Percentiles rank a stretch among this genome's conserved stretches.
Conservation (phyloP, 2,113 vertebrate species). For the Eptesicus fuscus region DNA sequence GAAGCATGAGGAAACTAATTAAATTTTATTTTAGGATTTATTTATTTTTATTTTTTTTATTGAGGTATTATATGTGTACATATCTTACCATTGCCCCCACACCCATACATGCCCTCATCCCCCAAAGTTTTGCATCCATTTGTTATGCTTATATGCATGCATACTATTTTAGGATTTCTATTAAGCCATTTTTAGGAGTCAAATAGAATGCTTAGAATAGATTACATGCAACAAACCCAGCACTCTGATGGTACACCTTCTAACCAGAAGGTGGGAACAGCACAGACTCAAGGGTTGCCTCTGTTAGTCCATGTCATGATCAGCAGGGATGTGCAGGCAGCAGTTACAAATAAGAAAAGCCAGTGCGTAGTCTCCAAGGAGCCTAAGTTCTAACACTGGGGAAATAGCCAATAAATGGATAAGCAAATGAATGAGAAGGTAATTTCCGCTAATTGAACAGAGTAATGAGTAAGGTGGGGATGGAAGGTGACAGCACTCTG, state of each 20-base stretch:
- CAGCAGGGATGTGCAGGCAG: rapidly evolving
- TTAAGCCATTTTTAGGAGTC: background rate
- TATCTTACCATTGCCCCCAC: no score
- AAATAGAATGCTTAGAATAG: background rate
- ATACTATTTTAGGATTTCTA: background rate
- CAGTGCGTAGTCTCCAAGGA: background rate
- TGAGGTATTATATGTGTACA: no score
- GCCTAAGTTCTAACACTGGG: background rate
- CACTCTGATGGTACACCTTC: rapidly evolving
- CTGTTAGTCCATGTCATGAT: background rate
- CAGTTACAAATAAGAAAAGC: background rate
- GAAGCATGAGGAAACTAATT: background rate
- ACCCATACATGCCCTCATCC: no score
- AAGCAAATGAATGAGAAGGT: background rate
- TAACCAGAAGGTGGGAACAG: background rate
- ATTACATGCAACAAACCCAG: background rate
- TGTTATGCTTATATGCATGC: no score
- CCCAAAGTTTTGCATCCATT: no score
- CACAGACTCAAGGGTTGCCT: background rate
- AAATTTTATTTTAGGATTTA: background rate
- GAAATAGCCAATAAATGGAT: background rate
- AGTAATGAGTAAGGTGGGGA: background rate
- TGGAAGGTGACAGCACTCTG: background rate
- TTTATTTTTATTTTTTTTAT: no score
- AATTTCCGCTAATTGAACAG: background rate